phyloP scores from a whole-genome alignment of 2,888 invertebrate genomes.

The Apamea anceps region DNA sequence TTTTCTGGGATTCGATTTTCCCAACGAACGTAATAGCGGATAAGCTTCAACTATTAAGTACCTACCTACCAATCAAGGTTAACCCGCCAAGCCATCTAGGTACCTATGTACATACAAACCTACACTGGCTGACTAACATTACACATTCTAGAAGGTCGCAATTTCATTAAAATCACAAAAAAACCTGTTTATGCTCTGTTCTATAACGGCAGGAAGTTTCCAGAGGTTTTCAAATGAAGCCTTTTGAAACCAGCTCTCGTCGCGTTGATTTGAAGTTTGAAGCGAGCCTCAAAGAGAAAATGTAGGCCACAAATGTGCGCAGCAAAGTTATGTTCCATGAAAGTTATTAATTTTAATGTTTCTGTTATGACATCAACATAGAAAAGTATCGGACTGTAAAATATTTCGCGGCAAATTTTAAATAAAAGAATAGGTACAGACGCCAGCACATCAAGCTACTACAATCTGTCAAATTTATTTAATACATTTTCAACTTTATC shows the following conservation, averaged over 20 bases:
- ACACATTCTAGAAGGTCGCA: neutral
- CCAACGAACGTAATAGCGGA: too few relatives aligned
- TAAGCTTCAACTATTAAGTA: neutral
- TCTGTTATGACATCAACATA: neutral
- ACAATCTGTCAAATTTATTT: too few relatives aligned
- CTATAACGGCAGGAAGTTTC: constrained; percentile 13
- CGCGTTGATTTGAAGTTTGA: constrained; percentile 42
- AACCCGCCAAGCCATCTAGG: neutral
- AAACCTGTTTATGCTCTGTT: neutral
- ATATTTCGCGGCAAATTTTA: neutral
- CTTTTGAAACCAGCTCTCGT: constrained; percentile 45
- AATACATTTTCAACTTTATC: too few relatives aligned
- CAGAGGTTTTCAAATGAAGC: constrained; percentile 43
- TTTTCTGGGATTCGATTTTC: too few relatives aligned
- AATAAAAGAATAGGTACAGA: neutral
- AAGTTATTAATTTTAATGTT: constrained; percentile 27
- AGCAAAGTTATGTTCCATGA: constrained; percentile 12
- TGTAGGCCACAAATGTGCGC: constrained; percentile 38
- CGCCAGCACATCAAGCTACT: too few relatives aligned
- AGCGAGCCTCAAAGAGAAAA: constrained; percentile 44
- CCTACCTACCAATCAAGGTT: neutral
- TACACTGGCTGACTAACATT: neutral
- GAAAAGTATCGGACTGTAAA: neutral
- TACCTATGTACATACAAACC: neutral
- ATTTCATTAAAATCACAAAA: constrained; percentile 3